Percentiles rank a stretch among this genome's conserved stretches.
These are phyloP conservation scores for Centropus unirufus DNA, from an alignment of 2,113 vertebrate species.

Conservation along the genomic window DNA sequence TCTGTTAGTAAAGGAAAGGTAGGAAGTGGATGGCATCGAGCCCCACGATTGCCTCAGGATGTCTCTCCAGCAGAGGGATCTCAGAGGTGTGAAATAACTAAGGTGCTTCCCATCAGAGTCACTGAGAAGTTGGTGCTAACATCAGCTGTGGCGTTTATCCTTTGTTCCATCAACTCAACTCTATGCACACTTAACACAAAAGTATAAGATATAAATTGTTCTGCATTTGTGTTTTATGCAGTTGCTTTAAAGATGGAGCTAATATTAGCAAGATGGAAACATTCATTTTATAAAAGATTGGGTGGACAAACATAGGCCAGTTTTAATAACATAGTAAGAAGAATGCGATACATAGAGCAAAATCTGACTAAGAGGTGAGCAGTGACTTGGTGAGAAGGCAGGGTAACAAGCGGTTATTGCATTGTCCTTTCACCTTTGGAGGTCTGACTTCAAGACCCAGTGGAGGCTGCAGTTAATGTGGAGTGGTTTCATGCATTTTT, in stretches of 20 bases:
- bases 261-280: neutral
- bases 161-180: neutral
- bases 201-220: neutral
- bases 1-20: neutral
- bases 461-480: neutral
- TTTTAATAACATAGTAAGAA: neutral
- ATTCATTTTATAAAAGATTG: neutral
- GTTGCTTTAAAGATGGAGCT: neutral
- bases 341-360: neutral
- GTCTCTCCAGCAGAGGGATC: neutral
- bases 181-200: accelerated
- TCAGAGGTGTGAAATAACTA: neutral
- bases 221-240: neutral
- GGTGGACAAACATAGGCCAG: neutral
- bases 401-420: neutral
- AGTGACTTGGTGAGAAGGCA: neutral
- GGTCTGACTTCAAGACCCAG: neutral
- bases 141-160: neutral
- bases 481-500: neutral
- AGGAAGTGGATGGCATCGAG: accelerated
- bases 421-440: constrained; percentile 27
- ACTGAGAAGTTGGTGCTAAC: neutral
- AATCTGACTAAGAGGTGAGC: neutral
- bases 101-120: neutral
- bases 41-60: neutral